These are phyloP conservation scores for Eupithecia insigniata DNA, from an alignment of 2,888 invertebrate species.

Conservation along the genomic window DNA sequence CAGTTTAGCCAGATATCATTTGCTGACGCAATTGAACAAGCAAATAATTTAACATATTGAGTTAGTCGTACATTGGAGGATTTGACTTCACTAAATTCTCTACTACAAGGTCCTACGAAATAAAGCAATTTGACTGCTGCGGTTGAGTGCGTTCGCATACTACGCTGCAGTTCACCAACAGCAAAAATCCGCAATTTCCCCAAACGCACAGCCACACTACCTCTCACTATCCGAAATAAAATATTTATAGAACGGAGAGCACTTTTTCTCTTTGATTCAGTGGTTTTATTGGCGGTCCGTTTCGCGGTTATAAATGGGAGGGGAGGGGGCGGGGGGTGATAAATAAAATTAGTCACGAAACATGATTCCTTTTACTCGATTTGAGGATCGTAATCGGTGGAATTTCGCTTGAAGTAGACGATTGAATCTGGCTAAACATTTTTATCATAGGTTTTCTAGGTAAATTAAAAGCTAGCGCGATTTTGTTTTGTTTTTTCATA, in stretches of 20 bases:
- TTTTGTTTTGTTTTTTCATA: too few species aligned
- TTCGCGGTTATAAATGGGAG: constrained; percentile 78
- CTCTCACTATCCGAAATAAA: constrained; percentile 83
- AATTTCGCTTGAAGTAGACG: not conserved
- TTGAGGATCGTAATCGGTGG: constrained; percentile 32
- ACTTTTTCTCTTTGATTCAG: constrained; percentile 84
- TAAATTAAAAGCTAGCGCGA: too few species aligned
- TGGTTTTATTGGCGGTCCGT: constrained; percentile 81
- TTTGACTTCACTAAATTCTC: too few species aligned
- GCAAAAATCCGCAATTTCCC: constrained; percentile 25
- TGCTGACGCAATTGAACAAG: too few species aligned
- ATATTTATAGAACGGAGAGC: constrained; percentile 82
- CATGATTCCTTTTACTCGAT: constrained; percentile 68
- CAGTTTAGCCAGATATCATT: too few species aligned
- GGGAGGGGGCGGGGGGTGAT: constrained; percentile 49
- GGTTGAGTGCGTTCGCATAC: not conserved
- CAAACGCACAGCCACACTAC: constrained; percentile 59
- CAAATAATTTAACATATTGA: too few species aligned
- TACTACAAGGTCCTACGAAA: too few species aligned
- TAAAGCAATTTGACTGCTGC: too few species aligned
- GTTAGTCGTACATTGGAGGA: too few species aligned
- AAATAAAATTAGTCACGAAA: constrained; percentile 82
- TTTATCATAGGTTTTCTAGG: too few species aligned
- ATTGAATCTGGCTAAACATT: not conserved
- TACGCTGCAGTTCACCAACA: too few species aligned